Evolutionary conservation across 2,888 invertebrate genomes (phyloP), one percentile per base, ranked within the genome.

Genomic region (Xanthia icteritia): DNA sequence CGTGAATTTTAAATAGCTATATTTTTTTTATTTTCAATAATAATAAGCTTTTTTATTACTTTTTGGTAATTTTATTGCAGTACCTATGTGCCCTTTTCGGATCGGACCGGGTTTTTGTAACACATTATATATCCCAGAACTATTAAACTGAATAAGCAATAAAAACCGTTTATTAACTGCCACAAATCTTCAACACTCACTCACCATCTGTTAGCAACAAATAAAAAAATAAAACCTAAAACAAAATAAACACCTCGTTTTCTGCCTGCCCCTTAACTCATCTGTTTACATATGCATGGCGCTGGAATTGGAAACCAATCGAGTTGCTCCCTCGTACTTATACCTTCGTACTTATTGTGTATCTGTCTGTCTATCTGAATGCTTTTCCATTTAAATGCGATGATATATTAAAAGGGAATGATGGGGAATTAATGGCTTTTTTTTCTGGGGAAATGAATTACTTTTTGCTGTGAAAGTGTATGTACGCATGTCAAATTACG

Each of bases 231-330:
- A 20, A 60, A 31, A 31, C 20, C 9, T 31, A 4, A 61, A 17
- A 36, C 4, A 20, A 23, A 36, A 61, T 36, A 61, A 36, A 36
- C 61, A 61, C 31, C 31, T 1, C 58, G 27, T 58, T 58, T 27
- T 0, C 13, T 9, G 9, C 60, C 5, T 36, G 11, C 20, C 90
- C 90, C 91, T 92, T 92, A 92, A 91, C 89, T 51, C n/a, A 13
- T 51, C 90, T 92, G 89, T 92, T 93, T 92, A 92, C 92, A 93
- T 92, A 94, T 94, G 93, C 93, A 94, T 93, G 91, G 84, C 84
- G 77, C 86, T 83, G 90, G 90, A 92, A 94, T 94, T 93, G 94
- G 92, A 91, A 91, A 88, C 90, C 92, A 92, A 94, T 94, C 87
- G 92, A 91, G 90, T 92, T 89, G 39, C 73, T 73, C 73, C 61